Percentiles rank a stretch among this genome's conserved stretches.
These are phyloP conservation scores for Rhinolophus sinicus DNA, from an alignment of 2,113 vertebrate genomes.

Conservation along the genomic window DNA sequence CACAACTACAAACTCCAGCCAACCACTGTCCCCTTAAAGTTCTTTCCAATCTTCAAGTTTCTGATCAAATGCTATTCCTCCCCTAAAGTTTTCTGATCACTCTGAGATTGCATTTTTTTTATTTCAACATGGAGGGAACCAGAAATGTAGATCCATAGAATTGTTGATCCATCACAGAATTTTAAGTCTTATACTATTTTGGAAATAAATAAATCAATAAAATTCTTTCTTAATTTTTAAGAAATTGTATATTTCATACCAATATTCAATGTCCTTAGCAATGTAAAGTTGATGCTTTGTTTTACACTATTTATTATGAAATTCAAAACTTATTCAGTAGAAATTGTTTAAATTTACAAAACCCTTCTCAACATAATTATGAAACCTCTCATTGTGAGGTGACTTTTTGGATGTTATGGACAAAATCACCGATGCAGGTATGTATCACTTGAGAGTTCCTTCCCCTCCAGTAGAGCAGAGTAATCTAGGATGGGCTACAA, in stretches of 20 bases:
- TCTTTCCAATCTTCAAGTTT: background rate
- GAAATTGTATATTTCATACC: background rate
- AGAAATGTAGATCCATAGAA: background rate
- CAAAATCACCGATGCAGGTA: background rate
- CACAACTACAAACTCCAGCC: background rate
- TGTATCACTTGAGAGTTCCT: background rate
- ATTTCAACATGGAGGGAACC: background rate
- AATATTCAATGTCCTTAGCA: background rate
- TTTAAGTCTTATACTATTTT: background rate
- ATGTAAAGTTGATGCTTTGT: background rate
- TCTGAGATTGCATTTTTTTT: background rate
- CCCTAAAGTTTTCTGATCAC: constrained; percentile 8
- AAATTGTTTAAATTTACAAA: constrained; percentile 11
- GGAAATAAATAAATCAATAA: background rate
- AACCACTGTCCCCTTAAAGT: background rate
- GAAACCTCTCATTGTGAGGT: background rate
- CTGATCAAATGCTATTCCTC: background rate
- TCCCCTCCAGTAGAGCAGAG: background rate
- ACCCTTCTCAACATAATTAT: background rate
- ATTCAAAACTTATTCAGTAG: constrained; percentile 24
- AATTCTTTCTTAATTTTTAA: constrained; percentile 21
- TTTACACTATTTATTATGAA: constrained; percentile 35
- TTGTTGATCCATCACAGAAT: background rate
- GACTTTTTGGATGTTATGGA: background rate
- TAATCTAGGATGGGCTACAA: background rate